phyloP scores from a whole-genome alignment of 2,888 invertebrate species.

The Scelioninae gen. 2 region DNA sequence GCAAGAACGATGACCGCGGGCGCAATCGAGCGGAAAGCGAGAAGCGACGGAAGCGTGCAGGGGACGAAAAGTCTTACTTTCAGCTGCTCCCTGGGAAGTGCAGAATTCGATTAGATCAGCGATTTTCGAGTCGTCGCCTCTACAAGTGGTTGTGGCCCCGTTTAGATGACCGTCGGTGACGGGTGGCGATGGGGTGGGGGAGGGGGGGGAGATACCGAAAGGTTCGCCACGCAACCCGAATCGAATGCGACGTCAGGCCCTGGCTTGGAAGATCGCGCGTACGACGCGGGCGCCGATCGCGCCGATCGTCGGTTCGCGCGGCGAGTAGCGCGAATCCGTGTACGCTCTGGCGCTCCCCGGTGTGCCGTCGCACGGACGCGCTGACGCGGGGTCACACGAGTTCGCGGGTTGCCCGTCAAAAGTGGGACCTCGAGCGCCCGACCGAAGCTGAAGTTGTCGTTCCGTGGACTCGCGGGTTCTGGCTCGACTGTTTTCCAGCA shows the following conservation, averaged over 20 bases:
- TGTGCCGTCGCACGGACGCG: not conserved
- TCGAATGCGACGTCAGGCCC: slow-evolving; percentile 12
- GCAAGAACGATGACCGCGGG: no score
- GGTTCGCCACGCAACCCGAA: slow-evolving; percentile 5
- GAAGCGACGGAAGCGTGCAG: no score
- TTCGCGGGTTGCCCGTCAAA: slow-evolving; percentile 38
- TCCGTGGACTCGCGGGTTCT: slow-evolving; percentile 62
- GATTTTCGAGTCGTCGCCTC: slow-evolving; percentile 61
- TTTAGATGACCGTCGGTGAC: slow-evolving; percentile 7
- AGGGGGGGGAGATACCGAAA: slow-evolving; percentile 4
- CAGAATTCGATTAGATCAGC: slow-evolving; percentile 23
- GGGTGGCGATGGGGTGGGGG: not conserved
- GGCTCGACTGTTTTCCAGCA: slow-evolving; percentile 65
- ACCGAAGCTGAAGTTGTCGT: slow-evolving; percentile 42
- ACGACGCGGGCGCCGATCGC: slow-evolving; percentile 1
- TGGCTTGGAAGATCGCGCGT: not conserved
- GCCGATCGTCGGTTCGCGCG: slow-evolving; percentile 18
- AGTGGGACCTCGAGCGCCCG: slow-evolving; percentile 45
- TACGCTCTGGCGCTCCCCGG: slow-evolving; percentile 12
- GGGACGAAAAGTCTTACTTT: no score
- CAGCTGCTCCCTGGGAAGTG: slow-evolving; percentile 9
- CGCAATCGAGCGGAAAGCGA: no score
- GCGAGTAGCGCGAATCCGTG: slow-evolving; percentile 30
- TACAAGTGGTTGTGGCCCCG: slow-evolving; percentile 73
- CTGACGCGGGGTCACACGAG: slow-evolving; percentile 26